Percentiles rank a stretch among this genome's conserved stretches.
Conservation (phyloP, 2,113 vertebrate genomes). For the Scortum barcoo region DNA sequence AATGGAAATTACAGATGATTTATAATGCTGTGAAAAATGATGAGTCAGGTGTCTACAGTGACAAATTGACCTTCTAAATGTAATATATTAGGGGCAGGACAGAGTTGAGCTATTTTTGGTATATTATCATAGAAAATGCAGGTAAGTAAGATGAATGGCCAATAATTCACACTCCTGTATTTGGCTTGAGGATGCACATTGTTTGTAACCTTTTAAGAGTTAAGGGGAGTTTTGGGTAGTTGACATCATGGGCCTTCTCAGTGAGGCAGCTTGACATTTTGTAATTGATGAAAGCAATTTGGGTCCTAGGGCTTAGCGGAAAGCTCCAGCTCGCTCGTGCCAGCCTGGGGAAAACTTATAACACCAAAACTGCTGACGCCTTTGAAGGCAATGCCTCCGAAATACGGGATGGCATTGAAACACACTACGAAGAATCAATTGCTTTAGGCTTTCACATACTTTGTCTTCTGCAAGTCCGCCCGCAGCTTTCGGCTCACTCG, state of each 20-base stretch:
- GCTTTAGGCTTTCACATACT: slow-evolving; percentile 39
- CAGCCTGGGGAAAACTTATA: slow-evolving; percentile 66
- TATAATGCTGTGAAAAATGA: slow-evolving; percentile 57
- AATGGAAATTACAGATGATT: slow-evolving; percentile 68
- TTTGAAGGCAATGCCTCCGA: slow-evolving; percentile 36
- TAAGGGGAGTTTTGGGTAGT: slow-evolving; percentile 29
- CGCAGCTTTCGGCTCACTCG: slow-evolving; percentile 11
- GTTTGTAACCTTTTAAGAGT: background rate
- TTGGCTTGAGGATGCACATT: background rate
- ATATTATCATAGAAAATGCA: slow-evolving; percentile 20
- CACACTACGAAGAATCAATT: slow-evolving; percentile 53
- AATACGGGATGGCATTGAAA: slow-evolving; percentile 67
- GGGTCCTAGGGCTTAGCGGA: slow-evolving; percentile 60
- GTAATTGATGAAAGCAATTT: slow-evolving; percentile 81
- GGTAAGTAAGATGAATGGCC: slow-evolving; percentile 14
- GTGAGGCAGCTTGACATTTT: slow-evolving; percentile 61
- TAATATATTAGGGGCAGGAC: slow-evolving; percentile 35
- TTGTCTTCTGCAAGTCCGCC: slow-evolving; percentile 37
- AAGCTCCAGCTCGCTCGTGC: slow-evolving; percentile 59
- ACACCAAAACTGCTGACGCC: slow-evolving; percentile 73
- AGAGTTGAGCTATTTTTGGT: slow-evolving; percentile 22
- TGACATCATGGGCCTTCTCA: slow-evolving; percentile 39
- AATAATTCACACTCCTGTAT: slow-evolving; percentile 7
- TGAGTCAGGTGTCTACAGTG: slow-evolving; percentile 58
- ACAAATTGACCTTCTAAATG: slow-evolving; percentile 61